Evolutionary conservation across 2,113 vertebrate genomes (phyloP), one percentile per base, ranked within the genome.

Genomic region (Turdus rufiventris): DNA sequence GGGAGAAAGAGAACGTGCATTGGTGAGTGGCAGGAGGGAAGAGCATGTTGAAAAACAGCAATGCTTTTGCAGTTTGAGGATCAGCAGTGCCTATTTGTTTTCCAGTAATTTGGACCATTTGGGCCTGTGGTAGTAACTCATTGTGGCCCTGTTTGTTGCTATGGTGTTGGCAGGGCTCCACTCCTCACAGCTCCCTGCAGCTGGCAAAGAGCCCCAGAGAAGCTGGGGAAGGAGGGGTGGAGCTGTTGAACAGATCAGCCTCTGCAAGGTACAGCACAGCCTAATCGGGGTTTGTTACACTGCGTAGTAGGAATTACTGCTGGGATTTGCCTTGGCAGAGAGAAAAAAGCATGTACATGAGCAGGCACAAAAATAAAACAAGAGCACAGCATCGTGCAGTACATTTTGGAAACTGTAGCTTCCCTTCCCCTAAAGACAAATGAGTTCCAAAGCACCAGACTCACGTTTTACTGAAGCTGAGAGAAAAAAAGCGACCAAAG

Each of bases 271-370:
- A 91, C 61, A 60, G 78, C 74, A 58, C 72, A 78, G 80, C 77
- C 84, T 91, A 76, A 81, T 66, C 6, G 0, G 62, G 82, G 54
- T 68, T 87, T 21, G 65, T 96, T 91, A 89, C 71, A 25, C 65
- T 50, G n/a, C 91, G 94, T 88, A 20, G 91, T 85, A 61, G 66
- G 71, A 96, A 77, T 93, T 95, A 79, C 91, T 78, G 42, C 87
- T 94, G 88, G 75, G 94, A 89, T 96, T 96, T 96, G 91, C 53
- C 33, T 92, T 96, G 86, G 78, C 90, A 78, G 54, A 51, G 72
- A 34, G 13, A 40, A 28, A 18, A 87, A 67, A 74, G 57, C 5
- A 0, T 65, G 36, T 71, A 54, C 42, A 45, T 36, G 70, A 65
- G 60, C 54, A 57, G 77, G 45, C 62, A 65, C 77, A 77, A 79